Percentiles rank a stretch among this genome's conserved stretches.
Evolutionary conservation across 2,888 invertebrate species (phyloP).

Genomic region (Apomyelois bistriatella): DNA sequence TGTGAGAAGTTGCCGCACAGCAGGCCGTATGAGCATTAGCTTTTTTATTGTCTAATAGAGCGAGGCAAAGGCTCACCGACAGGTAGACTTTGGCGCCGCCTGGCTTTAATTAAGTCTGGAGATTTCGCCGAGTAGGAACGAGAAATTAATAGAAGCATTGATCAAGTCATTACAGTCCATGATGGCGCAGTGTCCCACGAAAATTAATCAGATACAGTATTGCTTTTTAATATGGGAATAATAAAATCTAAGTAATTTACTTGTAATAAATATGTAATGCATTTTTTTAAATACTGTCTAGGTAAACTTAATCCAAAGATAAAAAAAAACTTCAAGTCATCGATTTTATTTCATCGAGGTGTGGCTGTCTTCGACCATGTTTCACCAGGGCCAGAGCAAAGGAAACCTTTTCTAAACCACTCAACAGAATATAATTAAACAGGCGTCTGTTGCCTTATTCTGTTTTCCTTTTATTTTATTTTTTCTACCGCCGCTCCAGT

Average conservation of each 20-base stretch:
- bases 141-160: conserved; percentile 48
- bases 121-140: conserved; percentile 51
- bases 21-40: conserved; percentile 66
- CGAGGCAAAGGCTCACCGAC: conserved; percentile 69
- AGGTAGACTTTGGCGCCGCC: conserved; percentile 73
- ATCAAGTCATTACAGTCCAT: conserved; percentile 27
- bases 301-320: background rate
- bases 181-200: conserved; percentile 5
- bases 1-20: conserved; percentile 72
- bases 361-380: conserved; percentile 1
- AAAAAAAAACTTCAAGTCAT: background rate
- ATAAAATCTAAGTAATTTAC: background rate
- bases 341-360: background rate
- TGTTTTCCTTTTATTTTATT: conserved; percentile 36
- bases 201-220: background rate
- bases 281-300: too few species aligned
- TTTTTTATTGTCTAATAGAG: conserved; percentile 77
- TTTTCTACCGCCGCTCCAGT: conserved; percentile 37
- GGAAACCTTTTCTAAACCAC: conserved; percentile 22
- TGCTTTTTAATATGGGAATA: background rate
- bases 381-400: conserved; percentile 18
- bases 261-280: background rate
- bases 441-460: conserved; percentile 36
- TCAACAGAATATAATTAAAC: conserved; percentile 39
- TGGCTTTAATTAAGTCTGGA: conserved; percentile 65